Evolutionary conservation across 2,113 vertebrate genomes (phyloP).

Genomic region (Taurulus bubalis): DNA sequence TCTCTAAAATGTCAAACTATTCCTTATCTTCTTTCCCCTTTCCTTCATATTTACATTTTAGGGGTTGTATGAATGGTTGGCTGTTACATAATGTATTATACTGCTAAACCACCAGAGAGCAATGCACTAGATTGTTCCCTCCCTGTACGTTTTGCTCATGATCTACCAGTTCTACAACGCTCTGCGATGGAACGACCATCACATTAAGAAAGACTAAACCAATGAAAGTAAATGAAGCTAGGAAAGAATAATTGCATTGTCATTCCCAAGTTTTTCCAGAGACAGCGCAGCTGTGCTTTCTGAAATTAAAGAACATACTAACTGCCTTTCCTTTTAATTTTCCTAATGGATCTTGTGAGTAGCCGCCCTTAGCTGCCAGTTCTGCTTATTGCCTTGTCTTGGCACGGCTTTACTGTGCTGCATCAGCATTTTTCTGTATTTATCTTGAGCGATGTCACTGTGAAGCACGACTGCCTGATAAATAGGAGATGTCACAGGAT

Average conservation of each 20-base stretch:
- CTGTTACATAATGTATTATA: conserved; percentile 23
- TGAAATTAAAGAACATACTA: conserved; percentile 68
- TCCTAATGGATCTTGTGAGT: conserved; percentile 79
- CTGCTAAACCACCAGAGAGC: conserved; percentile 42
- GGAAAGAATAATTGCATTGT: conserved; percentile 67
- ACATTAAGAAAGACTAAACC: conserved; percentile 67
- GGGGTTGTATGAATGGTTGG: conserved; percentile 16
- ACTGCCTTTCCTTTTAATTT: conserved; percentile 79
- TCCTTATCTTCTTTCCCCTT: neutral
- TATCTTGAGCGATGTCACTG: conserved; percentile 66
- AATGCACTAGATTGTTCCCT: conserved; percentile 40
- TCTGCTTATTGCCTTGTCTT: conserved; percentile 67
- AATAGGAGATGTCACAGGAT: conserved; percentile 56
- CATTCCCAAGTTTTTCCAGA: conserved; percentile 67
- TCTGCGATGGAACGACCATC: conserved; percentile 35
- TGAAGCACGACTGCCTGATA: conserved; percentile 51
- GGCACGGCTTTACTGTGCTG: conserved; percentile 61
- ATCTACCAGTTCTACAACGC: conserved; percentile 45
- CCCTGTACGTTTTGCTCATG: neutral
- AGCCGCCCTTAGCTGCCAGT: conserved; percentile 59
- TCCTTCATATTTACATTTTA: conserved; percentile 31
- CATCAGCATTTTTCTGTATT: conserved; percentile 76
- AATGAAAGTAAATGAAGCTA: conserved; percentile 66
- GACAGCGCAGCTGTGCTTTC: conserved; percentile 62
- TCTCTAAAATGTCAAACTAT: neutral